phyloP scores from a whole-genome alignment of 2,888 invertebrate genomes.

The Cryptocephalus moraei region DNA sequence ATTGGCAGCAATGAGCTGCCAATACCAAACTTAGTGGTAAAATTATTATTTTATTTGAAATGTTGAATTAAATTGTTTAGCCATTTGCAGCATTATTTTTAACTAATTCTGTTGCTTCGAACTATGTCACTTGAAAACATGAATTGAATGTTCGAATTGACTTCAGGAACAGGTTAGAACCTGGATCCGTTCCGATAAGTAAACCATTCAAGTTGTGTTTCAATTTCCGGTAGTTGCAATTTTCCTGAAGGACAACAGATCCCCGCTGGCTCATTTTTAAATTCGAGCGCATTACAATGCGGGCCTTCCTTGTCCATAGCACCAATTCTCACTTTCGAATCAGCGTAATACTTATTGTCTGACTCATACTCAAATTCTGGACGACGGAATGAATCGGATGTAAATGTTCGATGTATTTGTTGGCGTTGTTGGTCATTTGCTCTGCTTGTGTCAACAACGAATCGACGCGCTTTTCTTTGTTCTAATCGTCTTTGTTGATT shows the following conservation, averaged over 20 bases:
- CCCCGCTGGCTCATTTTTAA: constrained; percentile 4
- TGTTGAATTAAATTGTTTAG: neutral
- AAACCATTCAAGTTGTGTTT: too few species aligned
- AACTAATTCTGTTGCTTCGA: neutral
- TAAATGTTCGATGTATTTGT: too few species aligned
- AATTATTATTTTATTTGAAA: constrained; percentile 1
- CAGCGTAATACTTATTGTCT: constrained; percentile 2
- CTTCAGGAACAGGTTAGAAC: neutral
- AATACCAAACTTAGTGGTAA: constrained; percentile 1
- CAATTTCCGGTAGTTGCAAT: neutral
- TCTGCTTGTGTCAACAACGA: constrained; percentile 1
- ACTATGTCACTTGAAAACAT: neutral
- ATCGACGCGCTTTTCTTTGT: neutral
- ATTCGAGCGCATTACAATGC: too few species aligned
- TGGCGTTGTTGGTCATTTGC: too few species aligned
- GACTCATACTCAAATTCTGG: constrained; percentile 1
- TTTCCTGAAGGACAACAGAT: constrained; percentile 3
- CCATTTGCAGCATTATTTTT: neutral
- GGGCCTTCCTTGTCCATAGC: too few species aligned
- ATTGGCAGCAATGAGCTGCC: constrained; percentile 3
- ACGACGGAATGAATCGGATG: too few species aligned
- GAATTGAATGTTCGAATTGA: neutral
- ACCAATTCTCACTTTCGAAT: constrained; percentile 5
- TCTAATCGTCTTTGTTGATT: neutral
- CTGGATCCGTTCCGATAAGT: neutral